phyloP scores from a whole-genome alignment of 64 coral and sea anemone genomes.

The Dendrophyllia cribrosa region DNA sequence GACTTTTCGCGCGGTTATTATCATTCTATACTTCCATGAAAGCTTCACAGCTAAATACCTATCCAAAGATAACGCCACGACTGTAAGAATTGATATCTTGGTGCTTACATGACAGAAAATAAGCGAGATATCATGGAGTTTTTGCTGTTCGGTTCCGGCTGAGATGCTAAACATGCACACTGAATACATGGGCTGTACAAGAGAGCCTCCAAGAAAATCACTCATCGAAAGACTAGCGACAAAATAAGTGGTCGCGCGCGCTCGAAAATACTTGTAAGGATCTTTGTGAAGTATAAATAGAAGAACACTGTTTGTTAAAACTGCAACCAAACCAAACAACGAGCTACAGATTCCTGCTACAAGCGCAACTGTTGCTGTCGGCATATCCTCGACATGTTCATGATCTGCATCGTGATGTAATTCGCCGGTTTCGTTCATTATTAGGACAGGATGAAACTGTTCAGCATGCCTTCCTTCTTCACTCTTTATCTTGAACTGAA shows the following conservation, averaged over 20 bases:
- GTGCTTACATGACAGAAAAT: constrained; percentile 70
- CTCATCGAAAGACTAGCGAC: constrained; percentile 62
- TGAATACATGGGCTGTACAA: constrained; percentile 65
- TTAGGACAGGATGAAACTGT: neutral
- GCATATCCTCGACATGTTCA: neutral
- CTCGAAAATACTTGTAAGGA: constrained; percentile 73
- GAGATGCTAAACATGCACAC: constrained; percentile 53
- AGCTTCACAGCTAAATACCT: constrained; percentile 69
- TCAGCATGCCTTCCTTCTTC: neutral
- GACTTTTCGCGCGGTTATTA: constrained; percentile 52
- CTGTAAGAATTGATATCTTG: constrained; percentile 77
- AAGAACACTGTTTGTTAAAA: constrained; percentile 60
- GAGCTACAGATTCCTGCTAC: constrained; percentile 67
- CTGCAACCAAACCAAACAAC: constrained; percentile 19
- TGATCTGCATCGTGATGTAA: neutral
- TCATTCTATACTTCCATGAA: constrained; percentile 53
- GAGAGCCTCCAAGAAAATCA: constrained; percentile 66
- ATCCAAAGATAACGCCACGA: constrained; percentile 78
- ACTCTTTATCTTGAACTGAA: neutral
- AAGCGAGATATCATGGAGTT: constrained; percentile 8
- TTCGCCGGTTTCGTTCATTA: neutral
- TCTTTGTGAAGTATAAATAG: constrained; percentile 73
- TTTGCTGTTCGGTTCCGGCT: neutral
- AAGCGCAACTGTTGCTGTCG: neutral
- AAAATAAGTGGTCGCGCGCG: constrained; percentile 55